Evolutionary conservation across 2,797 vertebrate genomes (phyloP), one percentile per base, ranked within the genome.

Genomic region (Manis javanica): DNA sequence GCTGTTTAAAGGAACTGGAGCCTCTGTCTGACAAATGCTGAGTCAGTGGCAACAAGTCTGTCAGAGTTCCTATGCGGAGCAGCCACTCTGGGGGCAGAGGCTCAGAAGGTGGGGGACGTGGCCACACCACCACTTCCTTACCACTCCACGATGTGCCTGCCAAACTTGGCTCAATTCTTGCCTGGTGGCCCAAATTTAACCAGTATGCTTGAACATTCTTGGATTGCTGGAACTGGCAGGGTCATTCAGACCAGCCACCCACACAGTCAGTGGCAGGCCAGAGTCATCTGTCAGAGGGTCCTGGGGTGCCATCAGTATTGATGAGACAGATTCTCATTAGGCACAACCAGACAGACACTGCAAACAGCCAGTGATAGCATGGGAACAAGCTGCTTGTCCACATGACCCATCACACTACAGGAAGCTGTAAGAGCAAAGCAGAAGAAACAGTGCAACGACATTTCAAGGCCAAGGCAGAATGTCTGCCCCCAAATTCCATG

Each of bases 81-180:
- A 42, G 64, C 42, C 92, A 53, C 49, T 55, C 31, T 68, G 71
- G 6, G 18, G 90, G 55, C 88, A 94, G 39, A 96, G 63, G 87
- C 91, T 82, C 61, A 79, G 82, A 82, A 95, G 83, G 81, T 96
- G 77, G 74, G 85, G 92, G 74, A 69, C 3, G 69, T 96, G 96
- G 85, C 53, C 87, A 82, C 74, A 12, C 8, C 90, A 95, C 92
- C 82, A 95, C 71, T 98, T 96, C 3, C 55, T 82, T 93, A 97
- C 92, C 96, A 97, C 64, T 87, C 96, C 97, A 97, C 66, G 69
- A 21, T 90, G 91, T 95, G 92, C 19, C 84, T 69, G 55, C 78
- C 96, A 92, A 88, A 29, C 18, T 46, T 78, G 63, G 92, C 90
- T 96, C 71, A 46, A 42, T 83, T 91, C 57, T 94, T 1, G 3